Conservation (phyloP, 2,888 invertebrate genomes). For the Himalopsyche anomala region DNA sequence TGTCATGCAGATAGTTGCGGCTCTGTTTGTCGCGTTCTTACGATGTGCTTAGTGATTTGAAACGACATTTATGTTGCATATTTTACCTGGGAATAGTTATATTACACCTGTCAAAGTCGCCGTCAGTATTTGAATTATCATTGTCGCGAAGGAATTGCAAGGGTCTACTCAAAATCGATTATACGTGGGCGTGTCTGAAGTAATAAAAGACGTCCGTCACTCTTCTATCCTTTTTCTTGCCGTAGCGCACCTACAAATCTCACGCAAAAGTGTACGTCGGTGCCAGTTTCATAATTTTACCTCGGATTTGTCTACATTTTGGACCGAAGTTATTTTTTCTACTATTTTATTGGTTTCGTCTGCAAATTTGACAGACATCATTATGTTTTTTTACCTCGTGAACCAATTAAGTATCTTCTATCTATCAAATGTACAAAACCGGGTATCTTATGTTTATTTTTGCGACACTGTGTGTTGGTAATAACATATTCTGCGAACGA, state of each 20-base stretch:
- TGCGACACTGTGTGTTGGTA: neutral
- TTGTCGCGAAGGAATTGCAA: constrained; percentile 52
- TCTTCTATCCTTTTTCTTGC: neutral
- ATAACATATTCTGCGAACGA: constrained; percentile 20
- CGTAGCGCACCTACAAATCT: neutral
- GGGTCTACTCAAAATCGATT: constrained; percentile 75
- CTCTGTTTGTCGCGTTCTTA: constrained; percentile 43
- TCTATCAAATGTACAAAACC: neutral
- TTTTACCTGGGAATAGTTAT: constrained; percentile 22
- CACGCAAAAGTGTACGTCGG: constrained; percentile 4
- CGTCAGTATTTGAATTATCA: constrained; percentile 50
- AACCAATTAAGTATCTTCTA: neutral
- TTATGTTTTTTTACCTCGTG: constrained; percentile 5
- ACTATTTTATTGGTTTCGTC: constrained; percentile 41
- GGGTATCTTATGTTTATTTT: neutral
- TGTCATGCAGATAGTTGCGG: constrained; percentile 58
- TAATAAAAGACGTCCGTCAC: constrained; percentile 53
- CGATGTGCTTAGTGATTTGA: constrained; percentile 52
- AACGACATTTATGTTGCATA: constrained; percentile 19
- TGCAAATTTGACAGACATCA: constrained; percentile 32
- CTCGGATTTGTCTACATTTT: constrained; percentile 36
- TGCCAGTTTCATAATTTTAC: constrained; percentile 13
- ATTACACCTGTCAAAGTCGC: constrained; percentile 47
- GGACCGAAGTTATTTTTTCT: constrained; percentile 35
- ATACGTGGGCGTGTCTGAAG: constrained; percentile 72